Conservation (phyloP, 2,888 invertebrate genomes). For the Eupithecia vulgata region DNA sequence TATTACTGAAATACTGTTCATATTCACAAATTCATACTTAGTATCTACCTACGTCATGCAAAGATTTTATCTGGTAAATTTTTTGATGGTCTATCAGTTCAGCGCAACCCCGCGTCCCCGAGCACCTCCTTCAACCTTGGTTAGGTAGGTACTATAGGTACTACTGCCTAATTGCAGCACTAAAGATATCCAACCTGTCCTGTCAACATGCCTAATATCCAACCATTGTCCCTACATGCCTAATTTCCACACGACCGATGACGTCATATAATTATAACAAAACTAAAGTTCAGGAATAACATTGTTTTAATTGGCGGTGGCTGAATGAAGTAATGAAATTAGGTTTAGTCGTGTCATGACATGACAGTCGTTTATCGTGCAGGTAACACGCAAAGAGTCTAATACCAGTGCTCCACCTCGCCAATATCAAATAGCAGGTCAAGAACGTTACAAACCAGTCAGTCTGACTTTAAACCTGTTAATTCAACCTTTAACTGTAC, state of each 20-base stretch:
- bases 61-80: neutral
- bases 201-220: neutral
- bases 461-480: neutral
- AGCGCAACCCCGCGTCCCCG: neutral
- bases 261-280: neutral
- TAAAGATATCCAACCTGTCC: neutral
- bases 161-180: neutral
- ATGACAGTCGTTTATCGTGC: neutral
- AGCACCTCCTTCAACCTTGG: too few species aligned
- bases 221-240: neutral
- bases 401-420: neutral
- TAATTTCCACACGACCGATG: neutral
- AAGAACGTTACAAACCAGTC: neutral
- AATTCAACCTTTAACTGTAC: neutral
- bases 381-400: neutral
- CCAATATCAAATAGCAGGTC: neutral
- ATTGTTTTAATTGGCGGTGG: neutral
- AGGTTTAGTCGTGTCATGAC: conserved; percentile 5
- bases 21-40: neutral
- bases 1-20: neutral
- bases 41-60: neutral
- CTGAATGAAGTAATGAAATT: conserved; percentile 1
- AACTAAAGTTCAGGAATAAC: conserved; percentile 8
- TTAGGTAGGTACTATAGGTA: too few species aligned
- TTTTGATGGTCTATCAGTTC: neutral